Conservation (phyloP, 2,888 invertebrate species). For the Hypselothyrea guttata region DNA sequence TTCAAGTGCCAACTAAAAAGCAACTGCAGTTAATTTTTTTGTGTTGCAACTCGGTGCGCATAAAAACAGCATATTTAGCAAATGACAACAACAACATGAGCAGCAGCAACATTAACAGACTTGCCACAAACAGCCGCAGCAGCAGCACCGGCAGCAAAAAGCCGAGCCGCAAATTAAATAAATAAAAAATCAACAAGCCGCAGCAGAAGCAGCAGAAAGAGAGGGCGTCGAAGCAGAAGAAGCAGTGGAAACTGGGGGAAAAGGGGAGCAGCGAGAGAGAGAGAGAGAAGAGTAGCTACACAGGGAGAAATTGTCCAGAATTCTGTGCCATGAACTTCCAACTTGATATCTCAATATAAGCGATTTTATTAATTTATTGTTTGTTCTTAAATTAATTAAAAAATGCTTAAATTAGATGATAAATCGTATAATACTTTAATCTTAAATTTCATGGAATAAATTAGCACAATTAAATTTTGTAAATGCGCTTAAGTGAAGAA, state of each 20-base stretch:
- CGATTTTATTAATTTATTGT: too few relatives aligned
- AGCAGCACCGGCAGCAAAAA: conserved; percentile 39
- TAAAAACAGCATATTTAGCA: conserved; percentile 80
- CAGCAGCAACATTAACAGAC: conserved; percentile 51
- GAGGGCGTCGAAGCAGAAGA: conserved; percentile 12
- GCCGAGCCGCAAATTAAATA: conserved; percentile 75
- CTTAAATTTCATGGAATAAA: too few relatives aligned
- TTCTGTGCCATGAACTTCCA: too few relatives aligned
- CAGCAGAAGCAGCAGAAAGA: conserved; percentile 2
- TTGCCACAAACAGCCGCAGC: conserved; percentile 32
- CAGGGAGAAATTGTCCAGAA: too few relatives aligned
- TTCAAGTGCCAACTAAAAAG: conserved; percentile 80
- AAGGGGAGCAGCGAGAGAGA: too few relatives aligned
- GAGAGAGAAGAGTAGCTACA: too few relatives aligned
- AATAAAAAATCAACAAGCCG: conserved; percentile 71
- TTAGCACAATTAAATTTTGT: too few relatives aligned
- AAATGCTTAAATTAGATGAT: too few relatives aligned
- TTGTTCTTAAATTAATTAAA: too few relatives aligned
- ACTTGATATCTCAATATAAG: too few relatives aligned
- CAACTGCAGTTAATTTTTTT: conserved; percentile 75
- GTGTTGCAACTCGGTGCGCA: conserved; percentile 64
- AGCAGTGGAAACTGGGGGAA: conserved; percentile 11
- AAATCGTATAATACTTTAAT: too few relatives aligned
- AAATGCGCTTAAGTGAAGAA: too few relatives aligned
- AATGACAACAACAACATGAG: conserved; percentile 76